These are phyloP conservation scores for Rhagium mordax DNA, from an alignment of 2,888 invertebrate genomes.

Conservation along the genomic window DNA sequence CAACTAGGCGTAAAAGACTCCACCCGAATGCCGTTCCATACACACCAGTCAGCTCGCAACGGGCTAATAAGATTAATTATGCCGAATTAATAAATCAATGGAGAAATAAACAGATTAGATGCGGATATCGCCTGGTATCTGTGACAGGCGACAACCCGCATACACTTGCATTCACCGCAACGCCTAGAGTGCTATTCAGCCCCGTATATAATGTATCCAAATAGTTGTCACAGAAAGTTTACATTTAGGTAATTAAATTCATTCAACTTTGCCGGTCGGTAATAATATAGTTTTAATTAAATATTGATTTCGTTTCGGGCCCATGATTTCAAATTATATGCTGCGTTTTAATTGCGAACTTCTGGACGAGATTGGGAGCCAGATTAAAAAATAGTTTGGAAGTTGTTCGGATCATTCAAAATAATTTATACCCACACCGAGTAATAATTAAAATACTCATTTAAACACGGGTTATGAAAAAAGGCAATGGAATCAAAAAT, in stretches of 20 bases:
- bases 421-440: not conserved
- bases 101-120: slow-evolving; percentile 2
- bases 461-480: too few relatives aligned
- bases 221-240: not conserved
- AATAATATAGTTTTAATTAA: not conserved
- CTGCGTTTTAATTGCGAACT: not conserved
- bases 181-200: not conserved
- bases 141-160: slow-evolving; percentile 13
- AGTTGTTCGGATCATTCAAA: not conserved
- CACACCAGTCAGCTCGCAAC: too few relatives aligned
- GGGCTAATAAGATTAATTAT: not conserved
- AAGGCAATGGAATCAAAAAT: too few relatives aligned
- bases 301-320: not conserved
- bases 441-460: too few relatives aligned
- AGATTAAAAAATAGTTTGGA: not conserved
- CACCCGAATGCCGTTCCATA: too few relatives aligned
- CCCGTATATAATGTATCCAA: not conserved
- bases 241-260: not conserved
- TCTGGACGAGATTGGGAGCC: not conserved
- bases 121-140: not conserved
- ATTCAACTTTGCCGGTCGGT: not conserved
- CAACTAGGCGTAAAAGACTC: too few relatives aligned
- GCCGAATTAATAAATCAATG: slow-evolving; percentile 18
- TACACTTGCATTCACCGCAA: slow-evolving; percentile 2
- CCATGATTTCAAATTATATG: not conserved